Evolutionary conservation across 2,888 invertebrate species (phyloP).

Genomic region (Petrophora chlorosata): DNA sequence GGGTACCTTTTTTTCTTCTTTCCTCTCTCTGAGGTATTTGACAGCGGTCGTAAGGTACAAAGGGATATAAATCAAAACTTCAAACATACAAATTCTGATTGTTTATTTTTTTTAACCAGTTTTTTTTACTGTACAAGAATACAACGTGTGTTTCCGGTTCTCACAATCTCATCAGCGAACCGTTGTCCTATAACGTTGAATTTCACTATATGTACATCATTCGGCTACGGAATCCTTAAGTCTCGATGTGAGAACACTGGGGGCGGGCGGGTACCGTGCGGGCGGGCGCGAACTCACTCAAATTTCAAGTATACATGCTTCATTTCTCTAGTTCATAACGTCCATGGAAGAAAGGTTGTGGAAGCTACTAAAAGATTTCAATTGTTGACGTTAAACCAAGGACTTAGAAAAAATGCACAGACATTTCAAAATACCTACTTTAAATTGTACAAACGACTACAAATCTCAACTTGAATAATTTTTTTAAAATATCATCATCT

Average conservation of each 20-base stretch:
- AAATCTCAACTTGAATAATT: neutral
- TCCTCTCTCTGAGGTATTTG: too few relatives aligned
- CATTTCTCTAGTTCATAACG: neutral
- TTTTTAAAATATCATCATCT: neutral
- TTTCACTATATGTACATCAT: slow-evolving; percentile 66
- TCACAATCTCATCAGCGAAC: slow-evolving; percentile 38
- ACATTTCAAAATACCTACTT: too few relatives aligned
- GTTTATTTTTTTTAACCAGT: slow-evolving; percentile 63
- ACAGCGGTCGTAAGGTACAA: too few relatives aligned
- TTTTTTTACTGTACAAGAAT: slow-evolving; percentile 59
- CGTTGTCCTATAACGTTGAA: slow-evolving; percentile 47
- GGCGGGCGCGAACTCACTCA: slow-evolving; percentile 41
- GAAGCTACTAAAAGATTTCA: too few relatives aligned
- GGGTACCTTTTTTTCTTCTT: too few relatives aligned
- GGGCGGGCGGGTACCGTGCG: slow-evolving; percentile 27
- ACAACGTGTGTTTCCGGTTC: slow-evolving; percentile 34
- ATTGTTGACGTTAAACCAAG: too few relatives aligned
- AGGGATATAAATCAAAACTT: slow-evolving; percentile 48
- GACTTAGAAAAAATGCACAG: too few relatives aligned
- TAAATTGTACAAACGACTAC: neutral
- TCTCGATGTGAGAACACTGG: slow-evolving; percentile 39
- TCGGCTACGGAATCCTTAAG: slow-evolving; percentile 41
- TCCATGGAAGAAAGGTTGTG: neutral
- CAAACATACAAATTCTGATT: slow-evolving; percentile 76
- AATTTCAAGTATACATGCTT: slow-evolving; percentile 18